phyloP scores from a whole-genome alignment of 2,113 vertebrate genomes.

The Misgurnus mizolepis region DNA sequence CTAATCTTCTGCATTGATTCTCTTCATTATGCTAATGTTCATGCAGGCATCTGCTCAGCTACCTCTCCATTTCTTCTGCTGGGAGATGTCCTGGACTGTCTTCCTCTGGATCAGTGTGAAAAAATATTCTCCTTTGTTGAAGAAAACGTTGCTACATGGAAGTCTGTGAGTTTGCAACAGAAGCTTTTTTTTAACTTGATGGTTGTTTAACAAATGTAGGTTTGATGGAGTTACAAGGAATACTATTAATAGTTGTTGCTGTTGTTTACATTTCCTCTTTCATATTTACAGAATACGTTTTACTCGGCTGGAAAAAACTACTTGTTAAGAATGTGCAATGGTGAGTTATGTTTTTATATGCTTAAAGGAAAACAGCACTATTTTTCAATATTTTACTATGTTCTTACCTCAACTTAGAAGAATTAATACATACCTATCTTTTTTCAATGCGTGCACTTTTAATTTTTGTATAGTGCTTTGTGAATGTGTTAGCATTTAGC shows the following conservation, averaged over 20 bases:
- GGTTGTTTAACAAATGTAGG: background rate
- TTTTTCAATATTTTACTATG: too few species aligned
- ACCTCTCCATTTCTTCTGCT: conserved; percentile 93
- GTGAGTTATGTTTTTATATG: conserved; percentile 71
- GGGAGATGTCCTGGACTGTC: conserved; percentile 95
- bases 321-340: conserved; percentile 97
- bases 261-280: too few species aligned
- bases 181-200: background rate
- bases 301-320: conserved; percentile 99
- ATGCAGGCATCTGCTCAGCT: conserved; percentile 91
- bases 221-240: background rate
- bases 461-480: too few species aligned
- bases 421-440: too few species aligned
- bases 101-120: conserved; percentile 95
- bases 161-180: conserved; percentile 80
- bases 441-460: too few species aligned
- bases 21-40: background rate
- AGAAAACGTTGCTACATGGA: conserved; percentile 97
- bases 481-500: too few species aligned
- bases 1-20: background rate
- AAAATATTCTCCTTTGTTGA: conserved; percentile 97
- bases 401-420: too few species aligned
- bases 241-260: too few species aligned
- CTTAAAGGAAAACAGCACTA: too few species aligned
- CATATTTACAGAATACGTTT: conserved; percentile 84